phyloP scores from a whole-genome alignment of 2,888 invertebrate genomes.

The Rhabditoides inermis region DNA sequence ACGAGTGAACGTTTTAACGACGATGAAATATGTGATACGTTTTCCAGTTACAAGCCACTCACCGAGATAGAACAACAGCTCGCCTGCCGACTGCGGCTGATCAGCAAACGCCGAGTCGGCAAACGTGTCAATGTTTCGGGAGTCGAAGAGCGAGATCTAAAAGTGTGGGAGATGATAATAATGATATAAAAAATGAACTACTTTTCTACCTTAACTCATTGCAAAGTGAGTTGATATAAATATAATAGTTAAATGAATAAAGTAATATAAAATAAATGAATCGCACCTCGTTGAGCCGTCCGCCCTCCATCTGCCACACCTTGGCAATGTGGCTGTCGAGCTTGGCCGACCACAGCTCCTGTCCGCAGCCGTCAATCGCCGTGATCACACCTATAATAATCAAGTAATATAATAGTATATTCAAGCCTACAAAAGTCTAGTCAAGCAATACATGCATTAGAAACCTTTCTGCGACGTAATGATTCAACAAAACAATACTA shows the following conservation, averaged over 20 bases:
- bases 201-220: no score
- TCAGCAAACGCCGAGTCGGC: not conserved
- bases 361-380: constrained; percentile 12
- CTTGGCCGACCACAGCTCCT: constrained; percentile 17
- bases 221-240: not conserved
- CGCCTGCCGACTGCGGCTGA: constrained; percentile 1
- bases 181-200: not conserved
- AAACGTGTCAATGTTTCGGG: constrained; percentile 23
- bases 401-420: not conserved
- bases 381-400: constrained; percentile 16
- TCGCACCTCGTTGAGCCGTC: constrained; percentile 12
- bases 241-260: not conserved
- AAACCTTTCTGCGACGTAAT: no score
- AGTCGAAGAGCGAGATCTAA: constrained; percentile 33
- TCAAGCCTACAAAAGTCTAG: no score
- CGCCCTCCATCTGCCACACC: constrained; percentile 21
- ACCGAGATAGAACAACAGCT: constrained; percentile 17
- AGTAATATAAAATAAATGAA: no score
- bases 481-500: no score
- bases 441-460: no score
- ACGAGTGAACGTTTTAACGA: no score
- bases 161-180: constrained; percentile 2
- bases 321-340: constrained; percentile 27
- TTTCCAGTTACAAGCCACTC: no score
- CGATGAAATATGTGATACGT: no score